Evolutionary conservation across 2,113 vertebrate species (phyloP).

Genomic region (Sinocyclocheilus anshuiensis): DNA sequence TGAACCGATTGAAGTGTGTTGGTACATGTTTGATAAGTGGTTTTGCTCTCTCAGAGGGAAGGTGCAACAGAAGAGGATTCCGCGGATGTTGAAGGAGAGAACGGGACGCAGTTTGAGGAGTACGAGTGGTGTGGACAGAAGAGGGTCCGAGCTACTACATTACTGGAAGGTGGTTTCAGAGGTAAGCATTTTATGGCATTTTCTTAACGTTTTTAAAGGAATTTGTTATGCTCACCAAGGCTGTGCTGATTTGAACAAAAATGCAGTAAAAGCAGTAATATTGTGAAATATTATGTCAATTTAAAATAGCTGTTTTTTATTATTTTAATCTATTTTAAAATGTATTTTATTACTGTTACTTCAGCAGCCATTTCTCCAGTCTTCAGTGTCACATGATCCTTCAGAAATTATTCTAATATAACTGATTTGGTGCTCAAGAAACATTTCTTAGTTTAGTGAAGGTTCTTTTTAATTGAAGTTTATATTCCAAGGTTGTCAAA

Average conservation of each 20-base stretch:
- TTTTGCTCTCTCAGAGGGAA: constrained; percentile 85
- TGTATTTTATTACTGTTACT: too few species aligned
- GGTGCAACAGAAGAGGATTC: constrained; percentile 92
- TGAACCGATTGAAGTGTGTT: not conserved
- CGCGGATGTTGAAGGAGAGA: constrained; percentile 93
- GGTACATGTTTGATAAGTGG: constrained; percentile 26
- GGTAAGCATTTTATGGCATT: constrained; percentile 72
- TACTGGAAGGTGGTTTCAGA: constrained; percentile 97
- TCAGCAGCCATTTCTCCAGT: not conserved
- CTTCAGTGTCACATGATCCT: not conserved
- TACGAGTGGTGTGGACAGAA: constrained; percentile 99
- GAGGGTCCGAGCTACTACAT: constrained; percentile 93
- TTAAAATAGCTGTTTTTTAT: too few species aligned
- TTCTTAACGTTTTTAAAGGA: not conserved
- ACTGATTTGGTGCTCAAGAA: not conserved
- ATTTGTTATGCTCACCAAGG: not conserved
- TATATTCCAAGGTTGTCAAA: not conserved
- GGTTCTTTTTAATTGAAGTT: too few species aligned
- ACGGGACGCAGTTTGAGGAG: constrained; percentile 94
- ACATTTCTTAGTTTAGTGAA: not conserved
- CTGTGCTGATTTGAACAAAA: not conserved
- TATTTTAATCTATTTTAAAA: too few species aligned
- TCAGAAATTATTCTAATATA: not conserved
- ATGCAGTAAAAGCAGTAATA: not conserved
- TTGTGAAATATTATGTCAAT: not conserved